A percentile compares a stretch with the other conserved stretches of the same genome.
Conservation (phyloP, 1,140 invertebrate species). For the Apis mellifera region Amel_HAv3.1 CM009940.2:7646001-7646500, state of each 20-base stretch:
- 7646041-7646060: not conserved
- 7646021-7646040: not conserved
- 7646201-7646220: too few species aligned
- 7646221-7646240: not conserved
- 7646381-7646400: not conserved
- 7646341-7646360: not conserved
- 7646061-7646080: not conserved
- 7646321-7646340: not conserved
- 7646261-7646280: not conserved
- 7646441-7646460: too few species aligned
- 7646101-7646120: not conserved
- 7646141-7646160: not conserved
- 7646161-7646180: not conserved
- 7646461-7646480: too few species aligned
- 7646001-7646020: not conserved
- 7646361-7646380: not conserved
- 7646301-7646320: not conserved
- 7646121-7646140: not conserved
- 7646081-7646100: not conserved
- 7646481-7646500: conserved; percentile 47
- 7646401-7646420: not conserved
- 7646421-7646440: not conserved
- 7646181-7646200: not conserved
- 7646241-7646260: not conserved
- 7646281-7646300: not conserved